Evolutionary conservation across 2,888 invertebrate species (phyloP), one percentile per base, ranked within the genome.

Genomic region (Smittia sp.): DNA sequence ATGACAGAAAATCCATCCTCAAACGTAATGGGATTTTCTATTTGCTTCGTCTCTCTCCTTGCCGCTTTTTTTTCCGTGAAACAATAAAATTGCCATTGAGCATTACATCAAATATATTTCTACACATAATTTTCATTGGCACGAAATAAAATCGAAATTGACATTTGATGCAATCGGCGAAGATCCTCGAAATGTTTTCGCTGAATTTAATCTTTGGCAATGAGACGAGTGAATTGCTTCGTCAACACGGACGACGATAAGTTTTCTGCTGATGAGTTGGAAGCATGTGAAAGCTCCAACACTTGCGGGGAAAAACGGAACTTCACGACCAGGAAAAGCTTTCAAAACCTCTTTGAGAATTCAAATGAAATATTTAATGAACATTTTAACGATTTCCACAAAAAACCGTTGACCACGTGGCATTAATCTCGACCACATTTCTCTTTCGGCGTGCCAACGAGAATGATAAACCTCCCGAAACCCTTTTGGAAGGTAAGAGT

Each of bases 131-230:
- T n/a, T 58, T 58, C 18, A 63, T 63, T 63, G 63, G 63, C 63
- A 20, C 63, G 25, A 52, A 69, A 69, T n/a, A 39, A 13, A 20
- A 52, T 69, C 39, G 68, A 25, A 69, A 69, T 69, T 69, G 68
- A 69, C 68, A 69, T 52, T 69, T 69, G 46, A 46, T 52, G 46
- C 25, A 25, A 69, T 67, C 18, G 32, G 20, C 25, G 41, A 41
- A 41, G 41, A 67, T 39, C n/a, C 39, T 52, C 27, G 15, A 66
- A 66, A 66, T 4, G 46, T 46, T 46, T 46, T 46, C 32, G 32
- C 3, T 32, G 9, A 46, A n/a, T 46, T 46, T 46, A n/a, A 46
- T 46, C 3, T 46, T 46, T 46, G 13, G 46, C 46, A 46, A n/a
- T n/a, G 15, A 46, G 15, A 6, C 3, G 46, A n/a, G 2, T 46